Evolutionary conservation across 2,113 vertebrate species (phyloP), one percentile per base, ranked within the genome.

Genomic region (Lichenostomus cassidix): DNA sequence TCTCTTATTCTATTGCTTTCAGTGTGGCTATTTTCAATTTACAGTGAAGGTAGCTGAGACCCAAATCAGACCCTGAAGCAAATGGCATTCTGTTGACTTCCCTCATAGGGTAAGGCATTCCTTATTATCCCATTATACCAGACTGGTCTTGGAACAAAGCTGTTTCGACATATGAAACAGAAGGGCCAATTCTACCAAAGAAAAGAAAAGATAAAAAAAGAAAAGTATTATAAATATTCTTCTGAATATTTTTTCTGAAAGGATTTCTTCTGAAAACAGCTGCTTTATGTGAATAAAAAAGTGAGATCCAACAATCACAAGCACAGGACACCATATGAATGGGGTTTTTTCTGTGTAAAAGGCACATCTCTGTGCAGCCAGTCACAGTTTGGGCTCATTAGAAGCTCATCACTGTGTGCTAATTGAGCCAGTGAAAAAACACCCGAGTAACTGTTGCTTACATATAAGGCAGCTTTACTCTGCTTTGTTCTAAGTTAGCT

Each of bases 381-480:
- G 33, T 11, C 15, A 46, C 39, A 5, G 29, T 46, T 63, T 4
- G 1, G 33, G 63, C 47, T 58, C 56, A 50, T 4, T 27, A 76
- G 28, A 74, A 58, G 11, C 17, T 15, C 50, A 58, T 75, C 31
- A 33, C 37, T 0, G 0, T 14, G 24, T 49, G 18, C 22, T 70
- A 31, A 65, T 0, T 35, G 37, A 85, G 37, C 6, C 47, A n/a
- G 37, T n/a, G n/a, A 82, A 83, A 81, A 81, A 94, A 33, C 31
- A 65, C 16, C 10, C 31, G 23, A 78, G 23, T 47, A 69, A 55
- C 37, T 49, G 27, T 17, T 60, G 35, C 13, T 79, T 37, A 58
- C 9, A 27, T 4, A 21, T 2, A 28, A 75, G 24, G 13, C 29
- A 56, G 19, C 7, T 50, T 55, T 55, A 39, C 22, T 67, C 67